Base-by-base conservation (phyloP, 37 sponge, comb jelly and placozoan species). In the Theonella swinhoei region DNA sequence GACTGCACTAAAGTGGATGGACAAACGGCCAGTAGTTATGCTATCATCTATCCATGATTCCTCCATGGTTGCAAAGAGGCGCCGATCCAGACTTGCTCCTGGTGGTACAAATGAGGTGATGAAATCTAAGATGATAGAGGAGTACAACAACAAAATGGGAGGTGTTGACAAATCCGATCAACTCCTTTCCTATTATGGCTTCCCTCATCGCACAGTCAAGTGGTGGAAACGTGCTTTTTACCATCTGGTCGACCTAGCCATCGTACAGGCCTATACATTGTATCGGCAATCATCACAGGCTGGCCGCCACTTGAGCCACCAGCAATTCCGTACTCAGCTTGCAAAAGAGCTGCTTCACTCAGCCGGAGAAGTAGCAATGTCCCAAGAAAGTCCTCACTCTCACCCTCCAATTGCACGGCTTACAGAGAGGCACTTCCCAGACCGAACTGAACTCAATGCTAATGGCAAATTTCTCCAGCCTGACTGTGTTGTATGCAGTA, bases 81-180 rank as follows among this genome's bases (percentile, higher is more conserved):
- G 76, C 5, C 37, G 84, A 32, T 30, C 75, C 0, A 39, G 5
- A 76, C 62, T 76, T 17, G 62, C 54, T 24, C 77, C 62, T 5
- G 34, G 62, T 2, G 77, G 60, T 9, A 61, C 34, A 8, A 1
- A 42, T 31, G 42, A 19, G 29, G 42, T 85, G 25, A 30, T 31
- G 14, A 85, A 85, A 76, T 76, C 84, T 31, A 33, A 24, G 5
- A 31, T 62, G 42, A 65, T 83, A 22, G 84, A 64, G 23, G 42
- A 68, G 29, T 85, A 85, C 78, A 85, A 85, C 30, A 40, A 68
- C 39, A 47, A 71, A 25, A 85, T 85, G 84, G 84, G 84, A 39
- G 84, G 76, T 8, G 84, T 83, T 3, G 84, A 83, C 47, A 61
- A 64, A 25, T 24, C 39, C 30, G 85, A 85, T 33, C 85, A 85